Conservation (phyloP, 2,888 invertebrate species). For the Sphinx pinastri region DNA sequence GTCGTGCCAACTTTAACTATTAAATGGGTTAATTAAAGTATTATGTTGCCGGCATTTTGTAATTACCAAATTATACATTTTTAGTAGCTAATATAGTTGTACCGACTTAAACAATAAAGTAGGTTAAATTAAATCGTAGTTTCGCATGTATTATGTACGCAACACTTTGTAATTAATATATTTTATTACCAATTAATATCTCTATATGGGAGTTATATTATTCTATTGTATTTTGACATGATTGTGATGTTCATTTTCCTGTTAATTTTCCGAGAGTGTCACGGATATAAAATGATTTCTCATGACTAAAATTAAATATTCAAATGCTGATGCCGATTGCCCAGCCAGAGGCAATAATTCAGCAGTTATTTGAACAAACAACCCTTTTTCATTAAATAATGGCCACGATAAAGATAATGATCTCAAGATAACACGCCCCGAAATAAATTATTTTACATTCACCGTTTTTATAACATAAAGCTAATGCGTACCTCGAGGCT, state of each 20-base stretch:
- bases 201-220: background rate
- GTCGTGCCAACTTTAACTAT: background rate
- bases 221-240: background rate
- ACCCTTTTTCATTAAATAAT: too few species aligned
- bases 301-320: too few species aligned
- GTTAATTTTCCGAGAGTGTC: background rate
- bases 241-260: background rate
- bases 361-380: too few species aligned
- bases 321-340: too few species aligned
- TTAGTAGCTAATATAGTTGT: too few species aligned
- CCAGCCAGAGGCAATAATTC: too few species aligned
- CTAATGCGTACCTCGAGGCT: background rate
- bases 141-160: background rate
- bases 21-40: background rate
- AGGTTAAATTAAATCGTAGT: background rate
- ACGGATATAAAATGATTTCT: too few species aligned
- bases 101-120: background rate
- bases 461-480: background rate
- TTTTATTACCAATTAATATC: background rate
- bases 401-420: too few species aligned
- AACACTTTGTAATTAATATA: background rate
- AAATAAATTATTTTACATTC: too few species aligned
- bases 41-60: background rate
- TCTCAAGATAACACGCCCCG: too few species aligned
- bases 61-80: background rate